These are phyloP conservation scores for Xanthorhoe spadicearia DNA, from an alignment of 2,888 invertebrate genomes.

Conservation along the genomic window DNA sequence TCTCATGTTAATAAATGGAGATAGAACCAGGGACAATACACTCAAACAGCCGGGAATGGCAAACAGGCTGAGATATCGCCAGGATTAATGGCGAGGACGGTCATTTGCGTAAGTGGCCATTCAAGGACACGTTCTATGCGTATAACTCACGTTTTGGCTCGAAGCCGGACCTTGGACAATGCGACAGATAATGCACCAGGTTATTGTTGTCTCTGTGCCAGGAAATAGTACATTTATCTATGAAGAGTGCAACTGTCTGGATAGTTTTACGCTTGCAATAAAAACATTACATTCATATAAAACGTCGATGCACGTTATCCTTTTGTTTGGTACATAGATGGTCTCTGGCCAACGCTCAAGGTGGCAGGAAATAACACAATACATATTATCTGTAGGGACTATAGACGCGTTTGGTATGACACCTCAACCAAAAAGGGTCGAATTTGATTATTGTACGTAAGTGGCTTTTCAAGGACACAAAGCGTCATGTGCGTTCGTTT, in stretches of 20 bases:
- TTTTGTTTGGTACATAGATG: background rate
- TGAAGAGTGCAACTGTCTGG: background rate
- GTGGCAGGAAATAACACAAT: constrained; percentile 17
- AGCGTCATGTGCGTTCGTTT: constrained; percentile 31
- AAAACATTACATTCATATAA: background rate
- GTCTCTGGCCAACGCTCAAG: constrained; percentile 31
- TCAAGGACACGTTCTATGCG: constrained; percentile 34
- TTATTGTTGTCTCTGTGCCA: constrained; percentile 26
- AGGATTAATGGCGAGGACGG: constrained; percentile 33
- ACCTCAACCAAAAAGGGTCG: constrained; percentile 5
- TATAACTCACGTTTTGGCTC: constrained; percentile 40
- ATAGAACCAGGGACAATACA: constrained; percentile 30
- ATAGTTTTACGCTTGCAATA: background rate
- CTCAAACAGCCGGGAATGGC: constrained; percentile 28
- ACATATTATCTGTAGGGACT: constrained; percentile 5
- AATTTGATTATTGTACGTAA: constrained; percentile 14
- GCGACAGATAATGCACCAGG: constrained; percentile 31
- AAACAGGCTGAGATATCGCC: constrained; percentile 34
- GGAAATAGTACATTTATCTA: constrained; percentile 8
- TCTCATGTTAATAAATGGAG: constrained; percentile 30
- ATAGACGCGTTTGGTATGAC: background rate
- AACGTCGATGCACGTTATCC: constrained; percentile 15
- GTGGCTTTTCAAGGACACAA: constrained; percentile 28
- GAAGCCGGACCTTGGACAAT: constrained; percentile 37
- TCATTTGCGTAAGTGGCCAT: constrained; percentile 33